A percentile compares a stretch with the other conserved stretches of the same genome.
Conservation (phyloP, 1,140 invertebrate species). For the Neodiprion pinetum region DNA sequence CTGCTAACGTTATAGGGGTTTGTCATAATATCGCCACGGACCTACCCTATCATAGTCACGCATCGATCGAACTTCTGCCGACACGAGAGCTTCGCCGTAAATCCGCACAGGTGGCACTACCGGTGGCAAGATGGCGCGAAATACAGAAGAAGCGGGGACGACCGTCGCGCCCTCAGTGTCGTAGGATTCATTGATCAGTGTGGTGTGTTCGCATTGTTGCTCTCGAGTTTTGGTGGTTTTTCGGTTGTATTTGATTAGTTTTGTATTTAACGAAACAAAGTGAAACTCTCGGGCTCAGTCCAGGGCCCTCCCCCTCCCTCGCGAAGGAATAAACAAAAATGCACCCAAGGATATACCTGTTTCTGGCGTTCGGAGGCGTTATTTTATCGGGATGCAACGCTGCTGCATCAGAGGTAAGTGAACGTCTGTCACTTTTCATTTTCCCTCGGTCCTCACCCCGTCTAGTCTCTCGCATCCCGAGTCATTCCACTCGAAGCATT, state of each 20-base stretch:
- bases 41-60: no score
- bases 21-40: no score
- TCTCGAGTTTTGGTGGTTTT: conserved; percentile 43
- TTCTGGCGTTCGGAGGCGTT: conserved; percentile 42
- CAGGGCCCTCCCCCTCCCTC: conserved; percentile 29
- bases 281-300: conserved; percentile 22
- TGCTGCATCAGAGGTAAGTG: conserved; percentile 47
- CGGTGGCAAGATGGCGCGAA: conserved; percentile 26
- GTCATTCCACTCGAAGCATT: no score
- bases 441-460: not conserved
- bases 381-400: conserved; percentile 44
- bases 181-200: conserved; percentile 54
- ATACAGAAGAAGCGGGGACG: conserved; percentile 30
- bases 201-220: conserved; percentile 54
- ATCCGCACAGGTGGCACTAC: not conserved
- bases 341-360: conserved; percentile 52
- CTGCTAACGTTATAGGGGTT: no score
- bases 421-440: not conserved
- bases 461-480: not conserved
- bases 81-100: no score
- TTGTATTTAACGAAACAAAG: conserved; percentile 27
- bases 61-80: no score
- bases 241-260: conserved; percentile 31
- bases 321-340: conserved; percentile 33
- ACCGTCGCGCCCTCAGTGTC: conserved; percentile 51